Conservation (phyloP, 2,888 invertebrate genomes). For the Arctia plantaginis region DNA sequence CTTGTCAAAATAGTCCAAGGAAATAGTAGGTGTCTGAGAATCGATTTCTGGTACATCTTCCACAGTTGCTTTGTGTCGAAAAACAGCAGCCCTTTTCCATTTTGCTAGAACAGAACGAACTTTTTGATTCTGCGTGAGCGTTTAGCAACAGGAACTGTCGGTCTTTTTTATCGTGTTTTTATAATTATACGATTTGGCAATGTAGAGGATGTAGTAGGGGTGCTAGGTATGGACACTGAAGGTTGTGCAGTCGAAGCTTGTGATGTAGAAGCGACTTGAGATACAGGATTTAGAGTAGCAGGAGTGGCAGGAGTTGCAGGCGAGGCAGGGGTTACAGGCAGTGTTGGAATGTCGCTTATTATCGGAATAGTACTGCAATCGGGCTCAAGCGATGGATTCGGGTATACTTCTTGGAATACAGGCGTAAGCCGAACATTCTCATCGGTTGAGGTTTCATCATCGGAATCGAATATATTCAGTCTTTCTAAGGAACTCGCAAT, state of each 20-base stretch:
- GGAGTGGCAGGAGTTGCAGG: no score
- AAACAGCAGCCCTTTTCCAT: neutral
- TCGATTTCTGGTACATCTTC: no score
- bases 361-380: neutral
- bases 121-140: neutral
- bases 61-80: conserved; percentile 8
- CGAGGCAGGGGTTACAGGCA: no score
- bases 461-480: neutral
- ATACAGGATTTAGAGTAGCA: no score
- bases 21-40: no score
- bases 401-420: neutral
- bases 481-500: neutral
- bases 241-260: neutral
- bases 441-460: no score
- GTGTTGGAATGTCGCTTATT: no score
- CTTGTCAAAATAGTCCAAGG: conserved; percentile 6
- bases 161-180: neutral
- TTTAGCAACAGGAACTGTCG: neutral
- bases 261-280: no score
- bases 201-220: neutral
- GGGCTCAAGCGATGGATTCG: neutral
- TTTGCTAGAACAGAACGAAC: neutral
- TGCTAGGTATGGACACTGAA: neutral
- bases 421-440: neutral
- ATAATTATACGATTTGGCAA: neutral